Evolutionary conservation across 2,888 invertebrate genomes (phyloP), one percentile per base, ranked within the genome.

Genomic region (Ptychoptera contaminata): DNA sequence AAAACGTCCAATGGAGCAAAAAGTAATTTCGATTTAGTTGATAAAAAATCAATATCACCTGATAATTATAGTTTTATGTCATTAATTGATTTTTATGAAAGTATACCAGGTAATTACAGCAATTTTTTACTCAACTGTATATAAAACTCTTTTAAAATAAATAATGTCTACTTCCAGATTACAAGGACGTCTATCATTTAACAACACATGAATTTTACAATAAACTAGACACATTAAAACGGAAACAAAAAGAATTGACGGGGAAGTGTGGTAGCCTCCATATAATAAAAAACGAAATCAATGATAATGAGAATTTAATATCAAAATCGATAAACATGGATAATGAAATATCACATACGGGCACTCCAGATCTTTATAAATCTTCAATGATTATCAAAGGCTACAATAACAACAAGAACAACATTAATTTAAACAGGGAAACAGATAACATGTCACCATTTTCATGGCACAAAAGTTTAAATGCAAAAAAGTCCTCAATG

Each of bases 201-300:
- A 76, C 82, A 0, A 76, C 76, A 48, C 76, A 74, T 46, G 84
- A 86, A 54, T 85, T 85, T 60, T 79, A 82, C 58, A 74, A 74
- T 11, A 79, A 79, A 32, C 58, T 86, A 42, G 76, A 79, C 58
- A 71, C 70, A 46, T 60, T 82, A 40, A 73, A 76, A 50, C 72
- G 78, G 51, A 77, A 74, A 55, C 79, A 79, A 56, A 72, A 71
- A 52, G 62, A 70, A 40, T 64, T 71, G 2, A 41, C 41, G 9
- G 45, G 41, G 23, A 23, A 23, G 7, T 23, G 23, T 23, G 23
- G 23, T 7, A 23, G 23, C 7, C 4, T 23, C 23, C 23, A 23
- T 23, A 23, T 23, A 23, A 23, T 23, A 23, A 23, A 23, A 23
- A 23, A 23, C 7, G 23, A 23, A 23, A 23, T 23, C 3, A 23